Evolutionary conservation across 2,888 invertebrate genomes (phyloP).

Genomic region (Orgyia antiqua): DNA sequence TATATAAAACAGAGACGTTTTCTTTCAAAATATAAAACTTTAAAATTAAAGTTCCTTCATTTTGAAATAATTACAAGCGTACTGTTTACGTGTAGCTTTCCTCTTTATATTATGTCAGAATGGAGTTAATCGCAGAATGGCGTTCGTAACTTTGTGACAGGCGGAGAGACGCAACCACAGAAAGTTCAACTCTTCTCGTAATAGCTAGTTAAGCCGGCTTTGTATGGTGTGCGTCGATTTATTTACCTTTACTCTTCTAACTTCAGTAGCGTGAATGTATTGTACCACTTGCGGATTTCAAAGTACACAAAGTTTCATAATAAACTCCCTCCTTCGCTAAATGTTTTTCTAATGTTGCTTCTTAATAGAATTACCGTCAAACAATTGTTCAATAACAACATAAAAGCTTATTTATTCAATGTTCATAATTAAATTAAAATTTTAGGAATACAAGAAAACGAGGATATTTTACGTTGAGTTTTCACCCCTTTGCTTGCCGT

Average conservation of each 20-base stretch:
- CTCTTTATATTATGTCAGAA: slow-evolving; percentile 24
- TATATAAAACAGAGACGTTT: too few species aligned
- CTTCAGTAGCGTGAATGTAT: slow-evolving; percentile 16
- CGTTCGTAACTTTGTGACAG: slow-evolving; percentile 29
- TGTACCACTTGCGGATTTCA: slow-evolving; percentile 12
- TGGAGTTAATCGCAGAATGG: slow-evolving; percentile 29
- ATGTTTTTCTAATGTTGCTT: too few species aligned
- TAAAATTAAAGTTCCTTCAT: too few species aligned
- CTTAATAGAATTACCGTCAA: too few species aligned
- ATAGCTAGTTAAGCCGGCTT: slow-evolving; percentile 35
- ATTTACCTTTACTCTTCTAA: slow-evolving; percentile 30
- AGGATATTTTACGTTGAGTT: slow-evolving; percentile 39
- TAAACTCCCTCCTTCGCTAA: too few species aligned
- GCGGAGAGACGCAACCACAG: slow-evolving; percentile 17
- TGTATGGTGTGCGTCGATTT: slow-evolving; percentile 32
- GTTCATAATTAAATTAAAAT: background rate
- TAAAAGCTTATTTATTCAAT: too few species aligned
- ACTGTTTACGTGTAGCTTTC: slow-evolving; percentile 11
- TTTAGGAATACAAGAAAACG: slow-evolving; percentile 24
- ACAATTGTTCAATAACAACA: too few species aligned
- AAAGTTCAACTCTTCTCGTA: slow-evolving; percentile 29
- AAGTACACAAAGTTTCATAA: too few species aligned
- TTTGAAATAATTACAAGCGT: slow-evolving; percentile 5
- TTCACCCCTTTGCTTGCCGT: slow-evolving; percentile 58
- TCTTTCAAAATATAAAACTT: too few species aligned